Base-by-base conservation (phyloP, 2,113 vertebrate genomes). In the Cyprinodon tularosa region DNA sequence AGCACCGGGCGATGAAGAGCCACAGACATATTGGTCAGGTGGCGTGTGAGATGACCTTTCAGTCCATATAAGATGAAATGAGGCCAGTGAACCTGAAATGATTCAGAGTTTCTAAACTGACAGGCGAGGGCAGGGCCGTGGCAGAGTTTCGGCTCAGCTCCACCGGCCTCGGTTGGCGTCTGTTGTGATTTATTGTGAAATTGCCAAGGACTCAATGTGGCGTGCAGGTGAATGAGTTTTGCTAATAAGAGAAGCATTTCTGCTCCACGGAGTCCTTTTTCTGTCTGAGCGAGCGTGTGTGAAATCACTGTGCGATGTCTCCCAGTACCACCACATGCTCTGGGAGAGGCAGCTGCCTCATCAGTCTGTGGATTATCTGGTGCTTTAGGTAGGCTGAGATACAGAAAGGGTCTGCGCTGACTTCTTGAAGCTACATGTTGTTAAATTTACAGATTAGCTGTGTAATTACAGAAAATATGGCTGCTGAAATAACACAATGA, bases 211-310 rank as follows among this genome's bases (percentile, higher is more conserved):
- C 88, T 92, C 91, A 92, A 90, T 91, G 91, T 90, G 90, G 86
- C 88, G 74, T 92, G 91, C 93, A 93, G 92, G 92, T 94, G 92
- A 92, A 92, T 93, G 92, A 90, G 91, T 92, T 93, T 89, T 89
- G 85, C 91, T 93, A 92, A 94, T 94, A 93, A 94, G 92, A 93
- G 93, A 75, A 88, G 88, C 88, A 86, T 92, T 94, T 94, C 90
- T 93, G 92, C 91, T 93, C 90, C 90, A 92, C 79, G 61, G 91
- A 92, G 92, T 86, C 90, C 85, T 89, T 91, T 92, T 93, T 93
- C 91, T 91, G 90, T 92, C 77, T 93, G 91, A 92, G 91, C 80
- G 76, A 89, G 88, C 75, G 84, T 82, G 86, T 87, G 86, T 91
- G 87, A 90, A 93, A 91, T 91, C 87, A 91, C 81, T 86, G 87